Conservation (phyloP, 2,888 invertebrate species). For the Teleogryllus oceanicus region DNA sequence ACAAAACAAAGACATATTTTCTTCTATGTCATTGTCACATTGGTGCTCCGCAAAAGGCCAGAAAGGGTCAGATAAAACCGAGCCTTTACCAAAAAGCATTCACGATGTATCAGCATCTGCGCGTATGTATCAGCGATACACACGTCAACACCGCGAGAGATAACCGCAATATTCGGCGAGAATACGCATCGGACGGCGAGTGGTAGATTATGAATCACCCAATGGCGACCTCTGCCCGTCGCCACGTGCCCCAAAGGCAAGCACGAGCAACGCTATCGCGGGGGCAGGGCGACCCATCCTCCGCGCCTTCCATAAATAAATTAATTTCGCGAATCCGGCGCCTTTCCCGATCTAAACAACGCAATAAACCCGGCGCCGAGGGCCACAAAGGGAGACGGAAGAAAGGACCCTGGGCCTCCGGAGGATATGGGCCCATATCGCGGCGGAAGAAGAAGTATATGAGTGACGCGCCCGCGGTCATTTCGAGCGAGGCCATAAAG, state of each 20-base stretch:
- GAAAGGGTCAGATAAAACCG: too few relatives aligned
- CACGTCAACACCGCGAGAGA: too few relatives aligned
- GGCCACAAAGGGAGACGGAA: neutral
- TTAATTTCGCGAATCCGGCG: constrained; percentile 18
- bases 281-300: neutral
- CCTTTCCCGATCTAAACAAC: constrained; percentile 7
- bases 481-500: neutral
- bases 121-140: too few relatives aligned
- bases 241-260: neutral
- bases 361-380: neutral
- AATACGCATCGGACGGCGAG: too few relatives aligned
- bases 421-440: constrained; percentile 6
- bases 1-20: too few relatives aligned
- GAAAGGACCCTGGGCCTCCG: neutral
- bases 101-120: too few relatives aligned
- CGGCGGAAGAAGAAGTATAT: constrained; percentile 9
- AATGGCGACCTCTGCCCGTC: too few relatives aligned
- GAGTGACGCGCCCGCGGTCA: neutral
- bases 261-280: neutral
- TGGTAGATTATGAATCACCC: too few relatives aligned
- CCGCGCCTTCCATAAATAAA: neutral
- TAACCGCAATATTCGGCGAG: too few relatives aligned
- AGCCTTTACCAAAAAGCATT: too few relatives aligned
- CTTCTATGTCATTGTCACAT: too few relatives aligned
- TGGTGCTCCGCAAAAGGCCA: too few relatives aligned